These are phyloP conservation scores for Pithecia hirsuta DNA, from an alignment of 2,797 vertebrate species.

Conservation along the genomic window DNA sequence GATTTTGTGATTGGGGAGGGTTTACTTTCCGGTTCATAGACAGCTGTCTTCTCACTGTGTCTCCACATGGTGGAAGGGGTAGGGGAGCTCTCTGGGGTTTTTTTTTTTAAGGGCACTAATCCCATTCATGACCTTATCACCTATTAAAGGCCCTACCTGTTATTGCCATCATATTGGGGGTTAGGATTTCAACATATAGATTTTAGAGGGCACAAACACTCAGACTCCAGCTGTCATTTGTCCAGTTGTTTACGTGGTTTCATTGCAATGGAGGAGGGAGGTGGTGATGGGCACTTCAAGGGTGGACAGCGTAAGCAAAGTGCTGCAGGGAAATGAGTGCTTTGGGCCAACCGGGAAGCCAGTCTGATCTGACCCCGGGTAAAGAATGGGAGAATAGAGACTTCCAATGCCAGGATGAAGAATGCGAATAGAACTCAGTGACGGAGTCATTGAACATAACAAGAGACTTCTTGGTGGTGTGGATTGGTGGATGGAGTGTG, in stretches of 20 bases:
- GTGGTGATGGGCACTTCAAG: neutral
- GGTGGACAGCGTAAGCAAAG: neutral
- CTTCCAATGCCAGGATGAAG: neutral
- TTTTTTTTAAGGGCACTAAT: neutral
- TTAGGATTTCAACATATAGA: neutral
- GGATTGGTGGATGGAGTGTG: neutral
- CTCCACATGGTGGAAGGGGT: no score
- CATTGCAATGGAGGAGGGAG: neutral
- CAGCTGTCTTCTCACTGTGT: neutral
- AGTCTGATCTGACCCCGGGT: neutral
- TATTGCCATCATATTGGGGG: neutral
- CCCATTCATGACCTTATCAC: neutral
- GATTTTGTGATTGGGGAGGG: neutral
- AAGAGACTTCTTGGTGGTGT: neutral
- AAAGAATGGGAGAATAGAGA: neutral
- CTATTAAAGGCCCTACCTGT: neutral
- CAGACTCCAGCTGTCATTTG: neutral
- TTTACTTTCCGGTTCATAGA: neutral
- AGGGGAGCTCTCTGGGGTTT: neutral
- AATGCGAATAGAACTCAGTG: neutral
- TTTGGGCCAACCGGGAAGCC: neutral
- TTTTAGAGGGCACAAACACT: neutral
- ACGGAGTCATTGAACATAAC: no score
- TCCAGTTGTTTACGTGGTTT: neutral
- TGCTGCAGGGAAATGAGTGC: neutral